Evolutionary conservation across 2,888 invertebrate species (phyloP).

Genomic region (Trisateles emortualis): DNA sequence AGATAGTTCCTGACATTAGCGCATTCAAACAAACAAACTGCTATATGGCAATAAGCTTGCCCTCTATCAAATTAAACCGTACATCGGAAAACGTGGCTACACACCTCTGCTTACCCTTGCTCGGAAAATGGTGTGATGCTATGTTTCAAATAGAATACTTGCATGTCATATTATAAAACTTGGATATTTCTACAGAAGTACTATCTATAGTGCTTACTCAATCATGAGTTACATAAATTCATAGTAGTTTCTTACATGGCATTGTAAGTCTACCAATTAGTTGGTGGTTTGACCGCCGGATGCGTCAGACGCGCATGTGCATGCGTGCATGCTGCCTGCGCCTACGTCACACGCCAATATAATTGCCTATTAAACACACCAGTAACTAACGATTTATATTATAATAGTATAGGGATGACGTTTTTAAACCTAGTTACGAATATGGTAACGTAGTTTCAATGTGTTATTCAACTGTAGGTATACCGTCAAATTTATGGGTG

Average conservation of each 20-base stretch:
- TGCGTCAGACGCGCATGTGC: constrained; percentile 53
- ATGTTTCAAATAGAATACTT: too few species aligned
- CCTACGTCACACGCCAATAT: constrained; percentile 62
- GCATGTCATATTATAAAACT: too few species aligned
- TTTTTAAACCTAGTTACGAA: constrained; percentile 7
- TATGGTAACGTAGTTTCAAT: neutral
- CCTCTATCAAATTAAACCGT: too few species aligned
- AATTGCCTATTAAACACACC: constrained; percentile 64
- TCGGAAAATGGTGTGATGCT: too few species aligned
- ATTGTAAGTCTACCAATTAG: constrained; percentile 46
- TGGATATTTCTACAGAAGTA: too few species aligned
- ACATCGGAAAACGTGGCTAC: too few species aligned
- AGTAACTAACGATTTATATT: constrained; percentile 48
- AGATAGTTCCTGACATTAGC: too few species aligned
- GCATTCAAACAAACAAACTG: too few species aligned
- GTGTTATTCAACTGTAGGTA: too few species aligned
- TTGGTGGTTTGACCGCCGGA: constrained; percentile 26
- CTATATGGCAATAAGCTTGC: too few species aligned
- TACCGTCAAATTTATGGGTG: neutral
- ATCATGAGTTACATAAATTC: constrained; percentile 40
- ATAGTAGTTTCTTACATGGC: constrained; percentile 34
- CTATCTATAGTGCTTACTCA: constrained; percentile 10
- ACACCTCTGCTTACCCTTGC: too few species aligned
- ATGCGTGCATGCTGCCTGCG: constrained; percentile 59
- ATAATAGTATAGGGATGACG: constrained; percentile 44